phyloP scores from a whole-genome alignment of 2,888 invertebrate species.

The Hyles lineata region DNA sequence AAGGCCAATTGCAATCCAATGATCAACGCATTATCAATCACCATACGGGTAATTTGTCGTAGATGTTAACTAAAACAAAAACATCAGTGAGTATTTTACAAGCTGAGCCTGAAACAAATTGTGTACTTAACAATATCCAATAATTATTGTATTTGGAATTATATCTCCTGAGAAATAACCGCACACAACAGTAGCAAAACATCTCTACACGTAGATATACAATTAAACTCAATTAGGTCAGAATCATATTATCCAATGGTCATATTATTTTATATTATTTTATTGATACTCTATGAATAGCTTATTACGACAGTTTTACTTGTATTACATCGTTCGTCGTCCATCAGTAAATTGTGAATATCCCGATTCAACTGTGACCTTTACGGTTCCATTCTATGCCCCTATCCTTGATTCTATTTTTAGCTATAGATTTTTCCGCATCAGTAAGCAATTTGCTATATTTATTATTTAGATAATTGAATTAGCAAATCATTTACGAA shows the following conservation, averaged over 20 bases:
- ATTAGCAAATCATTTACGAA: neutral
- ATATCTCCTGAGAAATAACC: neutral
- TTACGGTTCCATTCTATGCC: neutral
- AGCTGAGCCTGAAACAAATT: neutral
- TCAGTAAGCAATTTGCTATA: slow-evolving; percentile 1
- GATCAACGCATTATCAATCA: neutral
- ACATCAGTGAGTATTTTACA: neutral
- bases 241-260: neutral
- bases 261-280: neutral
- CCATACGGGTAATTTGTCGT: neutral
- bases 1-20: neutral
- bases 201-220: neutral
- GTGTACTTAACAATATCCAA: neutral
- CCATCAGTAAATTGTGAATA: neutral
- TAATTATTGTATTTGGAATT: neutral
- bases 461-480: slow-evolving; percentile 2
- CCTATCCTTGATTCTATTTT: slow-evolving; percentile 4
- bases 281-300: neutral
- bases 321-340: neutral
- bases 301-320: neutral
- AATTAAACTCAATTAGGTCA: neutral
- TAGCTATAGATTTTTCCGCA: slow-evolving; percentile 7
- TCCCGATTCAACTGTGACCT: neutral
- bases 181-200: neutral
- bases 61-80: neutral